Base-by-base conservation (phyloP, 2,113 vertebrate genomes). In the Ploceus nigricollis region DNA sequence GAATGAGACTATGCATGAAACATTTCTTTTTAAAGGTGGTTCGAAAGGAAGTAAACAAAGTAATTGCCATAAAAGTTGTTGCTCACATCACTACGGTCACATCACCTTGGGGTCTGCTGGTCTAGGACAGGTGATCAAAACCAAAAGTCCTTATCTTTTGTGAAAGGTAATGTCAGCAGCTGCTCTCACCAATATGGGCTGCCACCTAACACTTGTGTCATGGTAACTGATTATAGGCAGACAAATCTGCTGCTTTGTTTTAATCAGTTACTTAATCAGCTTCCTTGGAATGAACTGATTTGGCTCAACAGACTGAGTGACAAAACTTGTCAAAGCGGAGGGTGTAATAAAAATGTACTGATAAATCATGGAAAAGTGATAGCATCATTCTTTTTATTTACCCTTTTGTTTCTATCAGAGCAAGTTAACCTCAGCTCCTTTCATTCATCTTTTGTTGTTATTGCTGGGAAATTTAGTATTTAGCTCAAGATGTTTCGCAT, bases 401-500 rank as follows among this genome's bases (percentile, higher is more conserved):
- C 76, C 79, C 69, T 91, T 79, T 96, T 95, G 85, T 89, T 97
- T 96, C 93, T 92, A 94, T 95, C 93, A 96, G 77, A 96, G 93
- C 94, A 93, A 97, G 96, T 97, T 97, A 96, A 96, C 95, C 96
- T 96, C 89, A 78, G 87, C 72, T 96, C 35, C 66, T 90, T 69
- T 25, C 93, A 97, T 98, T 96, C 96, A 96, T 98, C 97, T 96
- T 96, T 94, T 95, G 95, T 89, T 97, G 96, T 97, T 98, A 97
- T 97, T 93, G 93, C 95, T 97, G 94, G 92, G 89, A 97, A 98
- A 98, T 98, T 98, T 94, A 95, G 91, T 90, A 95, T 97, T 98
- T 97, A 97, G 91, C 94, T 97, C 97, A 93, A 97, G 97, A 98
- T 97, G 97, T 97, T 98, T 98, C 92, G 27, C 97, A 96, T 98